phyloP scores from a whole-genome alignment of 2,888 invertebrate species.

The Acrobasis suavella region DNA sequence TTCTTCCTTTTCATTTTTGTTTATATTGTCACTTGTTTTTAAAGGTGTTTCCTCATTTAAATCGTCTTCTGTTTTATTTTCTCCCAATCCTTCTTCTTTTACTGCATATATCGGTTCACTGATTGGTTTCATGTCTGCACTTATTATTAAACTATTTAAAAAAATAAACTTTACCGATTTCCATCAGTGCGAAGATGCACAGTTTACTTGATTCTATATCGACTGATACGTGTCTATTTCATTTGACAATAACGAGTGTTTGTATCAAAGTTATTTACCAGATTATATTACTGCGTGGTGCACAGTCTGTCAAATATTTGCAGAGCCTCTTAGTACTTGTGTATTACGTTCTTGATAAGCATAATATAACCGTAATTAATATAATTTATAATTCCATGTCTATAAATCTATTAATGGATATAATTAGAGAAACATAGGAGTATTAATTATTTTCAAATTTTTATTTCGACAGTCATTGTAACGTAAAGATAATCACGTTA shows the following conservation, averaged over 20 bases:
- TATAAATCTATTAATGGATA: conserved; percentile 11
- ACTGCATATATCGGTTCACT: conserved; percentile 32
- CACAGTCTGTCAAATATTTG: conserved; percentile 22
- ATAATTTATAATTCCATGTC: conserved; percentile 7
- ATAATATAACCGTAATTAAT: conserved; percentile 15
- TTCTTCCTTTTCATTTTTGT: conserved; percentile 34
- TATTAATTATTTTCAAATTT: background rate
- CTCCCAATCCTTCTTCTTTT: conserved; percentile 42
- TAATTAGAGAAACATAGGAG: background rate
- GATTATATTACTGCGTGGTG: conserved; percentile 13
- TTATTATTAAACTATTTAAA: background rate
- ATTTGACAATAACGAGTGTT: conserved; percentile 10
- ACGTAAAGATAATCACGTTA: no score
- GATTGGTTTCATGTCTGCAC: conserved; percentile 24
- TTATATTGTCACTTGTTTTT: conserved; percentile 39
- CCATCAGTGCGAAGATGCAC: conserved; percentile 3
- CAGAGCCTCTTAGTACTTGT: conserved; percentile 5
- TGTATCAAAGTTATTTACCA: conserved; percentile 10
- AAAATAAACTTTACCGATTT: background rate
- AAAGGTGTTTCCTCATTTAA: conserved; percentile 41
- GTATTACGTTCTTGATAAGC: conserved; percentile 10
- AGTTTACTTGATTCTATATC: background rate
- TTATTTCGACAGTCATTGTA: background rate
- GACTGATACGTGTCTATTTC: conserved; percentile 10
- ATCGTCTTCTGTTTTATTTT: conserved; percentile 39